These are phyloP conservation scores for Cylas formicarius DNA, from an alignment of 1,140 invertebrate species.

Conservation along the genomic window DNA sequence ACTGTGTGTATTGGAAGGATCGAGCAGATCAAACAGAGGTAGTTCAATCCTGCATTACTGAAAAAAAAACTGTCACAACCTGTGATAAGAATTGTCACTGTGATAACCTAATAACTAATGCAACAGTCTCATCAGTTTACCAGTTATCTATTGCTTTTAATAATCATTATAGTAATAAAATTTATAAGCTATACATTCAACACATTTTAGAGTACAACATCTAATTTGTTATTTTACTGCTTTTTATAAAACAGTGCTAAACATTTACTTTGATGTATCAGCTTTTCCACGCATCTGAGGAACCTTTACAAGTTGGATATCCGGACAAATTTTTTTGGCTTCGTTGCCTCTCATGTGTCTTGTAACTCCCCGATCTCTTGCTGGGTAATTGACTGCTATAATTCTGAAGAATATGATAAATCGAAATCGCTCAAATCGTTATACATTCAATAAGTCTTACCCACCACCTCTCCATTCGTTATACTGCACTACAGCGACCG, in stretches of 20 bases:
- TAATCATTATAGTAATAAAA: slow-evolving; percentile 7
- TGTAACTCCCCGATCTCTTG: slow-evolving; percentile 81
- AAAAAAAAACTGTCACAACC: no score
- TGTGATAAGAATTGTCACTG: no score
- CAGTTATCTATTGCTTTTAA: no score
- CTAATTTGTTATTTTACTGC: slow-evolving; percentile 13
- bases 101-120: no score
- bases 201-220: no score
- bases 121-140: no score
- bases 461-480: slow-evolving; percentile 87
- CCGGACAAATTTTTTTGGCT: slow-evolving; percentile 80
- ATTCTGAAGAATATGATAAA: slow-evolving; percentile 55
- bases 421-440: slow-evolving; percentile 1
- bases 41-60: no score
- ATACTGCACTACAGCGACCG: slow-evolving; percentile 92
- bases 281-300: slow-evolving; percentile 85
- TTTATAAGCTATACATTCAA: no score
- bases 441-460: slow-evolving; percentile 46
- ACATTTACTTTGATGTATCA: slow-evolving; percentile 80
- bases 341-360: slow-evolving; percentile 86
- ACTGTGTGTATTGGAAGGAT: no score
- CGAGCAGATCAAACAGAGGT: no score
- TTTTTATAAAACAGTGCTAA: slow-evolving; percentile 14
- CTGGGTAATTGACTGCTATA: slow-evolving; percentile 96
- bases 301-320: slow-evolving; percentile 76